Percentiles rank a stretch among this genome's conserved stretches.
Evolutionary conservation across 1,140 invertebrate species (phyloP).

Genomic region (Vollenhovia emeryi): DNA sequence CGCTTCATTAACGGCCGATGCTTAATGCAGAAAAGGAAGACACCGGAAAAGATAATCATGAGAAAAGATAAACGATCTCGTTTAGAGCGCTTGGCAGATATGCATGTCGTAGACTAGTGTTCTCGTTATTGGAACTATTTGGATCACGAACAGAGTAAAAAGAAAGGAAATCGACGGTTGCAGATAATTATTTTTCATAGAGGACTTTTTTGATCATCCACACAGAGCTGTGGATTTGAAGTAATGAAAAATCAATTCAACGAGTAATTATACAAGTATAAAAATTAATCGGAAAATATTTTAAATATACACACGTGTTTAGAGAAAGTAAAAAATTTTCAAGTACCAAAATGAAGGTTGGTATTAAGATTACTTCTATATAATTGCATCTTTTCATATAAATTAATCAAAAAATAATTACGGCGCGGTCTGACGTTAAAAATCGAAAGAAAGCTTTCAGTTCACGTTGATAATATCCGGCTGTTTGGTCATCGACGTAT

Average conservation of each 20-base stretch:
- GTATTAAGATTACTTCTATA: conserved; percentile 28
- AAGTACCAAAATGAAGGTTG: conserved; percentile 12
- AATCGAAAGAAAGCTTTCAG: not conserved
- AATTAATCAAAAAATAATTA: conserved; percentile 11
- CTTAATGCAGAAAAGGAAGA: not conserved
- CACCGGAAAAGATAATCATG: not conserved
- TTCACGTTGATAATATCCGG: not conserved
- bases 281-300: not conserved
- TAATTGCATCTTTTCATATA: conserved; percentile 25
- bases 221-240: not conserved
- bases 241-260: not conserved
- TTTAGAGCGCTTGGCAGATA: conserved; percentile 37
- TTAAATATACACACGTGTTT: not conserved
- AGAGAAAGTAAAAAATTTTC: not conserved
- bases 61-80: conserved; percentile 34
- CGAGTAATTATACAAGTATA: not conserved
- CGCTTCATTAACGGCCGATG: not conserved
- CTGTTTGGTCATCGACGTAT: not conserved
- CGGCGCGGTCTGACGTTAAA: not conserved
- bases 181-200: conserved; percentile 28
- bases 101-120: conserved; percentile 19
- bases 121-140: not conserved
- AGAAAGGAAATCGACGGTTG: not conserved
- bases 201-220: not conserved
- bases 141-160: not conserved